Evolutionary conservation across 2,113 vertebrate species (phyloP).

Genomic region (Podarcis raffonei): DNA sequence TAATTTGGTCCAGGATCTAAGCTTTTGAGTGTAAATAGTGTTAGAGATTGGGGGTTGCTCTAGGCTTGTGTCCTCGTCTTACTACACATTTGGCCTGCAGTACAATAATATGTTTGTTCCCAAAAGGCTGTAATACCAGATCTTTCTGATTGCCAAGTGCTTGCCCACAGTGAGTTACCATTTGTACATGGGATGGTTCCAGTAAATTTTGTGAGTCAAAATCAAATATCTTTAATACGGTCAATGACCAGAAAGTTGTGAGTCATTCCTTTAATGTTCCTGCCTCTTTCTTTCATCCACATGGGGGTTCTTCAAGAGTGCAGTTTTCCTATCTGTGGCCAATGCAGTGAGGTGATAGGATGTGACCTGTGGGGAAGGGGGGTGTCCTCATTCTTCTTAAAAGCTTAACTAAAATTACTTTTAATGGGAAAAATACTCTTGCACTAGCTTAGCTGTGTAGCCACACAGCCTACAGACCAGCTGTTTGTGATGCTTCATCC

Average conservation of each 20-base stretch:
- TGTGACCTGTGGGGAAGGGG: not conserved
- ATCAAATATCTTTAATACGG: too few relatives aligned
- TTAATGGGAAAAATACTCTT: not conserved
- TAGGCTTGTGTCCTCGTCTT: not conserved
- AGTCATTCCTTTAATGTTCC: not conserved
- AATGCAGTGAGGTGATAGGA: not conserved
- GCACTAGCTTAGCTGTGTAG: not conserved
- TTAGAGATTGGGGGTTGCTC: not conserved
- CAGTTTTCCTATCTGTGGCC: not conserved
- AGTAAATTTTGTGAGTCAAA: conserved; percentile 13
- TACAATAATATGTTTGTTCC: conserved; percentile 13
- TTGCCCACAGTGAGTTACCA: conserved; percentile 7
- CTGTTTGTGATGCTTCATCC: conserved; percentile 35
- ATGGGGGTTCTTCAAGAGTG: not conserved
- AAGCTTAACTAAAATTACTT: not conserved
- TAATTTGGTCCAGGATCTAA: not conserved
- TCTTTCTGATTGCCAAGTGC: not conserved
- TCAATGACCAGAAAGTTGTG: too few relatives aligned
- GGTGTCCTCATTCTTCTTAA: not conserved
- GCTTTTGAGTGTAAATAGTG: not conserved
- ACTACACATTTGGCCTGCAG: not conserved
- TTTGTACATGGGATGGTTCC: not conserved
- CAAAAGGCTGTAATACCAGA: not conserved
- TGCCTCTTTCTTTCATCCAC: not conserved
- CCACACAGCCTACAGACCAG: not conserved